Base-by-base conservation (phyloP, 2,888 invertebrate genomes). In the Drosophila lutescens region DNA sequence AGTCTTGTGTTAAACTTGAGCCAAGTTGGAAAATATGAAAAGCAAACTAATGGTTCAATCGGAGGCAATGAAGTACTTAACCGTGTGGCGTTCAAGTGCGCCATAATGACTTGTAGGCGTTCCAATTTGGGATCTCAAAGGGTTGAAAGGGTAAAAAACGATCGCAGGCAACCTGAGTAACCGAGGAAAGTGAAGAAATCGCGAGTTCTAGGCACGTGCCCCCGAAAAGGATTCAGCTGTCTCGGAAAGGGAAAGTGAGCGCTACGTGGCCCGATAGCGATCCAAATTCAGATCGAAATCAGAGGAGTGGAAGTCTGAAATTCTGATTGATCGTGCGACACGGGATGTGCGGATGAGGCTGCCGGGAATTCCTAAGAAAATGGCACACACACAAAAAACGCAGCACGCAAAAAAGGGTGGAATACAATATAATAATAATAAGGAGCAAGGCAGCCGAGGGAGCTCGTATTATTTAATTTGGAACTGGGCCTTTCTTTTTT, bases 351-450 rank as follows among this genome's bases (percentile, higher is more conserved):
- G 66, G 55, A 55, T 54, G 53, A 34, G 60, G 61, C 61, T 60
- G 54, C 55, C 38, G 55, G 84, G 70, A 85, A 85, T 85, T 85
- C 88, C 81, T 68, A 69, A 84, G 85, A 88, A 85, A 75, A 77
- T 71, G 74, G 60, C 51, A 34, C 73, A 69, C 68, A 70, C 69
- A 81, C 71, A 80, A 71, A 73, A 74, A 77, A 46, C 86, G 71
- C 57, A 74, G 63, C 67, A 84, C 85, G 77, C 73, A 79, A 77
- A 84, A 88, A 84, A 84, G 88, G 86, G 74, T 86, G 86, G 86
- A 83, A 84, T 86, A 84, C 86, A 86, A 86, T 83, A 84, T 88
- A 84, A 84, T 84, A 80, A 84, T 67, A 84, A 84, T 77, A 71
- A 82, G 66, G 77, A 79, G 68, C 65, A 38, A 23, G 54, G 49